Percentiles rank a stretch among this genome's conserved stretches.
These are phyloP conservation scores for Chloroceryle aenea DNA, from an alignment of 2,113 vertebrate species.

Conservation along the genomic window DNA sequence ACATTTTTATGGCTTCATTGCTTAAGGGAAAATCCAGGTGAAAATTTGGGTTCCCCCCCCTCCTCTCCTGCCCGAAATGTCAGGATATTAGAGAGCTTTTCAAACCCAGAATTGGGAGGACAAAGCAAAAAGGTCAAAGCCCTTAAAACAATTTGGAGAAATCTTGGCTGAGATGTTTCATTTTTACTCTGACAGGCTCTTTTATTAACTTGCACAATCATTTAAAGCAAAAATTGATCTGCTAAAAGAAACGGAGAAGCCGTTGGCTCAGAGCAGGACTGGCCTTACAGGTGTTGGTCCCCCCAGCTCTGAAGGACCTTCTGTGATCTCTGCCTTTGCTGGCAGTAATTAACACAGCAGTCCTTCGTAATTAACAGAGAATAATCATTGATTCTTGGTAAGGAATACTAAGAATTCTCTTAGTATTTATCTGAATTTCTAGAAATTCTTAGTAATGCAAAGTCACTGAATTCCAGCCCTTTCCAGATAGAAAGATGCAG, in stretches of 20 bases:
- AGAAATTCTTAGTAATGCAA: not conserved
- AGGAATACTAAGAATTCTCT: not conserved
- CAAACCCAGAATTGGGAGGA: not conserved
- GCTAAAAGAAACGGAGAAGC: not conserved
- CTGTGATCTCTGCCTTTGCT: not conserved
- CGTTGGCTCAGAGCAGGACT: fast-evolving
- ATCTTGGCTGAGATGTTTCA: not conserved
- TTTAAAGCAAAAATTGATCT: slow-evolving; percentile 24
- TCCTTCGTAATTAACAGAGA: not conserved
- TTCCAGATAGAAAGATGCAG: not conserved
- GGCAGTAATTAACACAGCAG: not conserved
- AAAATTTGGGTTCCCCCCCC: not conserved
- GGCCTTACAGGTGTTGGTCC: not conserved
- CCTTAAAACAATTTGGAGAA: not conserved
- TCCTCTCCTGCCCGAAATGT: not conserved
- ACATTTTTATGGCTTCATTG: not conserved
- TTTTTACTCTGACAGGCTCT: not conserved
- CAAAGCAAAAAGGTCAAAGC: slow-evolving; percentile 26
- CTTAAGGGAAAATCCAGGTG: not conserved
- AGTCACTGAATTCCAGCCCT: not conserved
- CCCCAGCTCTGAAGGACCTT: not conserved
- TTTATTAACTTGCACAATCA: slow-evolving; percentile 11
- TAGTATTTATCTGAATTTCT: not conserved
- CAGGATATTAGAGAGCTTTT: not conserved
- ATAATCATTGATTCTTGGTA: not conserved